A percentile compares a stretch with the other conserved stretches of the same genome.
Conservation (phyloP, 2,797 vertebrate genomes). For the Neostethus bicornis region DNA sequence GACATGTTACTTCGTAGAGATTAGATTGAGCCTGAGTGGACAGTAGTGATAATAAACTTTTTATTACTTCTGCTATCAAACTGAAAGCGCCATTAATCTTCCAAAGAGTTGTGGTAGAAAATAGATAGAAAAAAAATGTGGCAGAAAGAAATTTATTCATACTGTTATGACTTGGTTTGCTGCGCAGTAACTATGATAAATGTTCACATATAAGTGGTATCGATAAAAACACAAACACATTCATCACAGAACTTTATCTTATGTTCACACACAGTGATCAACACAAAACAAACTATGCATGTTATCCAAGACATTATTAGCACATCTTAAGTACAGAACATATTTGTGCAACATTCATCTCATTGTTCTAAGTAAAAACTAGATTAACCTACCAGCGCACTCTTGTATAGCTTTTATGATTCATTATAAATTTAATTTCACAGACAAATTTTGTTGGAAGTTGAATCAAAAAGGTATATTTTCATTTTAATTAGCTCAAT, state of each 20-base stretch:
- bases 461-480: no score
- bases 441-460: no score
- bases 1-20: background rate
- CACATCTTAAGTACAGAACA: background rate
- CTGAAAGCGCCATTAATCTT: background rate
- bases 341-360: background rate
- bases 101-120: background rate
- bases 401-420: no score
- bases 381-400: background rate
- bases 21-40: background rate
- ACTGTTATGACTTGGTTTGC: background rate
- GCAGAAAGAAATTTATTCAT: background rate
- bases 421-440: no score
- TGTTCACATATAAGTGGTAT: background rate
- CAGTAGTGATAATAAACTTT: background rate
- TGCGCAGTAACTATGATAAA: background rate
- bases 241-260: background rate
- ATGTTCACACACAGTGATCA: background rate
- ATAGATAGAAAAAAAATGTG: no score
- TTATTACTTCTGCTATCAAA: background rate
- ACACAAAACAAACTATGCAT: background rate
- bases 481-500: background rate
- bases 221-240: background rate
- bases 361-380: background rate
- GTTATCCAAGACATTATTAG: background rate